Percentiles rank a stretch among this genome's conserved stretches.
phyloP scores from a whole-genome alignment of 1,140 invertebrate species.

The Hormaphis cornu region DNA sequence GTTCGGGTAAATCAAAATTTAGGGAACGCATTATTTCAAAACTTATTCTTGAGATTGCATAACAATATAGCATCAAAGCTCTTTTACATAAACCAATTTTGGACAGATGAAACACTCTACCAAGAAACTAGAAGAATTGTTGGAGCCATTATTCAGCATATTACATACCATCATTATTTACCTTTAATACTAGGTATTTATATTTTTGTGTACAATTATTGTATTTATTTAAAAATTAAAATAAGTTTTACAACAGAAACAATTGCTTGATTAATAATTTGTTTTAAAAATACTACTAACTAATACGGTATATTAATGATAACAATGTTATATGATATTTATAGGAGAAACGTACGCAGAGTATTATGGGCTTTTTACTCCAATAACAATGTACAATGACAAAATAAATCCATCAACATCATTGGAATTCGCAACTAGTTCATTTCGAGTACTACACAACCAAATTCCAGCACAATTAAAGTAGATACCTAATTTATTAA shows the following conservation, averaged over 20 bases:
- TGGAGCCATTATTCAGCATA: slow-evolving; percentile 76
- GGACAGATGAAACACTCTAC: slow-evolving; percentile 70
- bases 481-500: background rate
- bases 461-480: background rate
- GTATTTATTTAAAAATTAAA: background rate
- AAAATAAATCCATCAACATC: slow-evolving; percentile 10
- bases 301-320: background rate
- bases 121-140: slow-evolving; percentile 74
- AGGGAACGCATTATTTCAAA: slow-evolving; percentile 68
- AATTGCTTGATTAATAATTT: too few species aligned
- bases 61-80: slow-evolving; percentile 69
- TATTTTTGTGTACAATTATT: background rate
- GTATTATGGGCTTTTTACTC: slow-evolving; percentile 18
- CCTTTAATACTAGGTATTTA: slow-evolving; percentile 61
- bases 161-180: slow-evolving; percentile 81
- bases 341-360: background rate
- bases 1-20: slow-evolving; percentile 67
- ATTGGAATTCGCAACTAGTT: slow-evolving; percentile 6
- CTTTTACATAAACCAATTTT: slow-evolving; percentile 51
- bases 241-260: too few species aligned
- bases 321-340: background rate
- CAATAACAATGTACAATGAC: background rate
- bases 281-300: too few species aligned
- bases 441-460: slow-evolving; percentile 12
- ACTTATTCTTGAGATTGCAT: slow-evolving; percentile 78